Evolutionary conservation across 2,888 invertebrate species (phyloP), one percentile per base, ranked within the genome.

Genomic region (Parnassius mnemosyne): DNA sequence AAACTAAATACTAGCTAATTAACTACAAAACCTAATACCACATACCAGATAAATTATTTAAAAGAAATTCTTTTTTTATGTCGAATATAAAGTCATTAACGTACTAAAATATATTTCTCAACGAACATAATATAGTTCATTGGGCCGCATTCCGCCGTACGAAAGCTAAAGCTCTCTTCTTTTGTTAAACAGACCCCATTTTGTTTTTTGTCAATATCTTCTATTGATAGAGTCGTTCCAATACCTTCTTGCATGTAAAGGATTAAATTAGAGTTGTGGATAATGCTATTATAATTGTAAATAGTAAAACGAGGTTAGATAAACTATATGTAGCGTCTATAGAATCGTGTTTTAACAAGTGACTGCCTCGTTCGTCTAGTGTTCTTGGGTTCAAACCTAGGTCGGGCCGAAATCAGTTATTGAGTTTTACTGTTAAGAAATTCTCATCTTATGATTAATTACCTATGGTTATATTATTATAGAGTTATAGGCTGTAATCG

Each of bases 141-240:
- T 67, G 69, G 68, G 68, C 65, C 68, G 58, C 74, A 75, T 75
- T 73, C 76, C 73, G 57, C 12, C 55, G 50, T 63, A 65, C 60
- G 59, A 59, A 54, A 63, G 46, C 61, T 62, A 64, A 57, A 65
- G 63, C 61, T 67, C 65, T 65, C 66, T 44, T 62, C 67, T 72
- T 71, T 77, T 76, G 76, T 75, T 71, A 71, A 69, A 71, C 68
- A 68, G 63, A 13, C 11, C 53, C 60, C 57, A 55, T 60, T 65
- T 65, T 60, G 67, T 60, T 71, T 68, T 69, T 69, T 71, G 57
- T 60, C n/a, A 62, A 51, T 61, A 54, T 63, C 46, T 54, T 47
- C 55, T 60, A 61, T 66, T 66, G 68, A 71, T 72, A 71, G 65
- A 70, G 60, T 65, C 65, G 57, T 61, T 57, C 56, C 63, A 62